Conservation (phyloP, 2,113 vertebrate species). For the Oriolus oriolus region DNA sequence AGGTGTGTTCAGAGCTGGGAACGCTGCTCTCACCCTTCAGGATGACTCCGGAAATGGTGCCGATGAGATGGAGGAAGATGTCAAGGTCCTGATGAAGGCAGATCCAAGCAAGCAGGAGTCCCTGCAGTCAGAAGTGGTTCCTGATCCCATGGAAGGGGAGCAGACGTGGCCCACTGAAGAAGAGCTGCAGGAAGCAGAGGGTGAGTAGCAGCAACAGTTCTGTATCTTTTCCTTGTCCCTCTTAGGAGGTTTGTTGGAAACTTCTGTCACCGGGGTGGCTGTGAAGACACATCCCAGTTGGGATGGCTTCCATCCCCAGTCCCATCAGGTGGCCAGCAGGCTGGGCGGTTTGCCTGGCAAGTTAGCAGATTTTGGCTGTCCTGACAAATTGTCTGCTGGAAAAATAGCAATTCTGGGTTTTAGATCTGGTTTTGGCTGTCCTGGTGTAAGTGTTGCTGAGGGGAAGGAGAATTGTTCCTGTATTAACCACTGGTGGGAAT, state of each 20-base stretch:
- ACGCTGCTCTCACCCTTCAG: constrained; percentile 59
- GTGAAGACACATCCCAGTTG: background rate
- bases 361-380: background rate
- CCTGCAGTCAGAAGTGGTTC: constrained; percentile 86
- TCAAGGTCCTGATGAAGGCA: constrained; percentile 87
- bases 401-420: background rate
- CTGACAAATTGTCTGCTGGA: background rate
- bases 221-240: background rate
- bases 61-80: constrained; percentile 68
- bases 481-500: background rate
- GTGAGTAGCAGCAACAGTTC: constrained; percentile 53
- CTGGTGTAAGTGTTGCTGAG: background rate
- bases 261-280: background rate
- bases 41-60: constrained; percentile 40
- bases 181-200: constrained; percentile 89
- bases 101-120: constrained; percentile 81
- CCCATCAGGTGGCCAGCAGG: background rate
- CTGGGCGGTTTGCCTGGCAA: background rate
- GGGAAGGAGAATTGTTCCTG: background rate
- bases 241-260: background rate
- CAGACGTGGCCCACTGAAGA: constrained; percentile 96
- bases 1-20: background rate
- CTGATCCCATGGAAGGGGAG: constrained; percentile 95
- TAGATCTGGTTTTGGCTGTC: background rate
- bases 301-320: background rate